phyloP scores from a whole-genome alignment of 2,888 invertebrate genomes.

The Dysmachus trigonus region DNA sequence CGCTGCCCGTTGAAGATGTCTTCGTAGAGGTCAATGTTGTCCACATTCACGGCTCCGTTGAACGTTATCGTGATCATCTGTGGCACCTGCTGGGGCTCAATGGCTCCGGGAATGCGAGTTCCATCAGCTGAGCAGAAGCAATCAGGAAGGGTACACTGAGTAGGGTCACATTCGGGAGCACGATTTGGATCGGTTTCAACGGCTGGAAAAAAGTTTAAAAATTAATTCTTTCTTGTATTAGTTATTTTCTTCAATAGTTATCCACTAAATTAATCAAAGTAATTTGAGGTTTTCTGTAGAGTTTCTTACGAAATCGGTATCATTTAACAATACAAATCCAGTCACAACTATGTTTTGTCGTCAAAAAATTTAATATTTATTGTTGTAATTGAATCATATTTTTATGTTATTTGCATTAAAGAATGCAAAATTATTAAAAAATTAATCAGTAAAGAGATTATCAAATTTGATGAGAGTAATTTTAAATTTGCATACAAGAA shows the following conservation, averaged over 20 bases:
- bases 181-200: slow-evolving; percentile 91
- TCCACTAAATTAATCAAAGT: too few relatives aligned
- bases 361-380: too few relatives aligned
- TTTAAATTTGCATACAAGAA: too few relatives aligned
- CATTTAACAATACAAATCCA: too few relatives aligned
- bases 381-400: too few relatives aligned
- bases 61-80: slow-evolving; percentile 94
- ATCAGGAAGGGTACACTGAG: slow-evolving; percentile 87
- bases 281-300: neutral
- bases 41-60: slow-evolving; percentile 91
- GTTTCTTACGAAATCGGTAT: too few relatives aligned
- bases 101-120: slow-evolving; percentile 84
- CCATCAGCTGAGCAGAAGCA: slow-evolving; percentile 94
- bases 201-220: slow-evolving; percentile 67
- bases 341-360: too few relatives aligned
- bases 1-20: slow-evolving; percentile 87
- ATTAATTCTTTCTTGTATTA: neutral
- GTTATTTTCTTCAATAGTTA: neutral
- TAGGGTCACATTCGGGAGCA: slow-evolving; percentile 90
- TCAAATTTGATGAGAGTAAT: too few relatives aligned
- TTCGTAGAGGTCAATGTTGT: slow-evolving; percentile 91
- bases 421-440: too few relatives aligned
- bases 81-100: slow-evolving; percentile 85
- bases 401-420: too few relatives aligned
- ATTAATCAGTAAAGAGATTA: too few relatives aligned